These are phyloP conservation scores for Crocuta crocuta DNA, from an alignment of 2,113 vertebrate genomes.

Conservation along the genomic window DNA sequence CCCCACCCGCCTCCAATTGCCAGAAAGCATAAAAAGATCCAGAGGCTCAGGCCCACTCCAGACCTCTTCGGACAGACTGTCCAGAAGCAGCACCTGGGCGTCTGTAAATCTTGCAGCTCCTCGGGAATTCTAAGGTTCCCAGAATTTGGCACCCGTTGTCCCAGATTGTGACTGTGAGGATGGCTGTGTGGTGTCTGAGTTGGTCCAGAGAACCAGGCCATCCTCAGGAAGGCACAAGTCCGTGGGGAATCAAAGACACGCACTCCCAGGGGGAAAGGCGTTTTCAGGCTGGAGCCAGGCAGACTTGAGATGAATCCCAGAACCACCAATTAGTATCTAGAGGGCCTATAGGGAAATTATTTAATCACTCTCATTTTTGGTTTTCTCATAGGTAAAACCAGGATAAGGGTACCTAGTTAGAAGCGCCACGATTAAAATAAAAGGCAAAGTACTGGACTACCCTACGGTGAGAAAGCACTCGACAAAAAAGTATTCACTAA, in stretches of 20 bases:
- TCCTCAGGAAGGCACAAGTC: accelerated
- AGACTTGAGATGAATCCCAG: neutral
- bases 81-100: neutral
- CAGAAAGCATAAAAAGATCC: neutral
- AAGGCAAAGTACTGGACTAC: neutral
- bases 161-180: neutral
- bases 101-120: neutral
- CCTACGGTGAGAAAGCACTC: neutral
- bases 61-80: too few relatives aligned
- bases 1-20: neutral
- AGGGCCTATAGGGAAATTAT: neutral
- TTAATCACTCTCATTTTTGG: neutral
- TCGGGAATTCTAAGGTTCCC: neutral
- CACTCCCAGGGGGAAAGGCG: neutral
- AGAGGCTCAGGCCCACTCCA: accelerated
- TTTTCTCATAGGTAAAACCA: conserved; percentile 28
- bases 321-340: conserved; percentile 17
- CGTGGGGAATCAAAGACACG: neutral
- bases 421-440: neutral
- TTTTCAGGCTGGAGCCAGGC: neutral
- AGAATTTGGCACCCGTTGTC: neutral
- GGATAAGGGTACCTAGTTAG: neutral
- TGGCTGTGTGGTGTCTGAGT: accelerated
- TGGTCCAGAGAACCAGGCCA: neutral
- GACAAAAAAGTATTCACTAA: neutral